These are phyloP conservation scores for Ephestia elutella DNA, from an alignment of 1,140 invertebrate species.

Conservation along the genomic window DNA sequence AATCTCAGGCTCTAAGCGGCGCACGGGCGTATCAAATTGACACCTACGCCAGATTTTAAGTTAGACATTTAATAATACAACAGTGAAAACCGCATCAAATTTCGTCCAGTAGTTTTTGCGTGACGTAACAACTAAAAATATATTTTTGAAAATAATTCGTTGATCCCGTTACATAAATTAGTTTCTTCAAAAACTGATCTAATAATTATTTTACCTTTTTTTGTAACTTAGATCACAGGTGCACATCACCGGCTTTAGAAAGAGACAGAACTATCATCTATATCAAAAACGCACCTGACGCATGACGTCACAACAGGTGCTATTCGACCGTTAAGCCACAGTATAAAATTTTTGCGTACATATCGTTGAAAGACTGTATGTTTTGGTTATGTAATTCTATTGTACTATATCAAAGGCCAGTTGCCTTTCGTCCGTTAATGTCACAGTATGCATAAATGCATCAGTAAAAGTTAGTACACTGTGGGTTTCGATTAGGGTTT, in stretches of 20 bases:
- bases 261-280: conserved; percentile 1
- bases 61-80: too few relatives aligned
- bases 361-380: neutral
- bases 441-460: neutral
- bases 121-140: too few relatives aligned
- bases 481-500: neutral
- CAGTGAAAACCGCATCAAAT: too few relatives aligned
- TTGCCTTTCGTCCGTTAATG: neutral
- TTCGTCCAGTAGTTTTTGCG: too few relatives aligned
- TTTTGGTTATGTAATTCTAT: neutral
- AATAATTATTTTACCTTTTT: neutral
- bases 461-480: neutral
- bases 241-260: neutral
- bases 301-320: conserved; percentile 14
- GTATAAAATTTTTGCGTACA: neutral
- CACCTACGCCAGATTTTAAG: too few relatives aligned
- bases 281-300: conserved; percentile 10
- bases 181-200: too few relatives aligned
- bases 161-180: too few relatives aligned
- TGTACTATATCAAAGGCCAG: neutral
- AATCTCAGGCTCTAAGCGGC: too few relatives aligned
- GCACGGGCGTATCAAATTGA: too few relatives aligned
- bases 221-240: neutral
- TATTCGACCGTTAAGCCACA: conserved; percentile 2
- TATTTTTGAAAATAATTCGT: too few relatives aligned